Base-by-base conservation (phyloP, 2,797 vertebrate genomes). In the Sciurus carolinensis region DNA sequence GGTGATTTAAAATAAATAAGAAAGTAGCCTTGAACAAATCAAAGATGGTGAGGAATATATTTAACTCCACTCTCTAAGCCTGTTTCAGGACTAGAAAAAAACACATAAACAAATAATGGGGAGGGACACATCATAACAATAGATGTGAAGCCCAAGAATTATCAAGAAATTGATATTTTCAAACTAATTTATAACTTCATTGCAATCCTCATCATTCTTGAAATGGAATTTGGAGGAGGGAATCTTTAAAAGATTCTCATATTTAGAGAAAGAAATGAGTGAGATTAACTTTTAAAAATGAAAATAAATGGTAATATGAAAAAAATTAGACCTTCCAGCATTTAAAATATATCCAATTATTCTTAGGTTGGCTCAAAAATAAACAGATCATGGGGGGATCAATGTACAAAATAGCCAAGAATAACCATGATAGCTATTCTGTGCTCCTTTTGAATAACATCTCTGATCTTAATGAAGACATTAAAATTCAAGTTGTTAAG, bases 401-500 rank as follows among this genome's bases (percentile, higher is more conserved):
- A 71, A 36, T 75, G 22, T 73, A 62, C 13, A 86, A 92, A 95
- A 26, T 30, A 67, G 50, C 11, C 62, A 42, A 87, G 10, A 82
- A 82, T 47, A 75, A 30, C 47, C 26, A 91, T 14, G 28, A 50
- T 73, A 66, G 71, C 62, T 59, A 22, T 52, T 36, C 18, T 82
- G 44, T 39, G 26, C 0, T 76, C 28, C 33, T 71, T 76, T 80
- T 62, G 57, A 82, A 90, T 76, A 96, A 84, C 75, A 50, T 79
- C 12, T 75, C 57, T 39, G 66, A 8, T 76, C 39, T 57, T 81
- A 59, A 76, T 26, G 9, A 44, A 83, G 71, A 91, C 50, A 76
- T 84, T 69, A 85, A 66, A 94, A 87, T 94, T 76, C n/a, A 93
- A 85, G n/a, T 67, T 87, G 24, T 66, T 91, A 62, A 87, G n/a